Evolutionary conservation across 2,888 invertebrate genomes (phyloP), one percentile per base, ranked within the genome.

Genomic region (Ypsolopha sequella): DNA sequence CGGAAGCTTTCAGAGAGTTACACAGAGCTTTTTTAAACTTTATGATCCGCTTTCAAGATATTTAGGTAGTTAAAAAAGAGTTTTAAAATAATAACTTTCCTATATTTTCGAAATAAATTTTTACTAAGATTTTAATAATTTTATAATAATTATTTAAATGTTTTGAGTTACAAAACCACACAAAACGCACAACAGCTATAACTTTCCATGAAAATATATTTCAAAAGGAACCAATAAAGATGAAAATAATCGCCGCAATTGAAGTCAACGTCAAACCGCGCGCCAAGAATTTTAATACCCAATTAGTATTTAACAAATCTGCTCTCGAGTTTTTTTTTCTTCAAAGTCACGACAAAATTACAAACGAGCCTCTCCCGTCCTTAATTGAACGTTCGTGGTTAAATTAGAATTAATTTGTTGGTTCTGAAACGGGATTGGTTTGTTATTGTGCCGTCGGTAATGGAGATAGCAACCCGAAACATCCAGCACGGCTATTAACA

Each of bases 261-360:
- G 49, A 41, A 24, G 41, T 34, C 39, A 41, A 33, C 49, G 49
- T 33, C 33, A 10, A 34, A 39, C 52, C 63, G 64, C 64, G 56
- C 67, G 76, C 70, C 68, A 73, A 69, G 82, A 82, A 84, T 84
- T 68, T 81, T 84, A 84, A 84, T 82, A 80, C 80, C 77, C 81
- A 82, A 82, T 84, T 82, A 79, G 82, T 80, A 75, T 80, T 81
- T 80, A 79, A 84, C 78, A 76, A 77, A 80, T 76, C 66, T 24
- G 24, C 24, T 24, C 24, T 24, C 24, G 4, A 24, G 24, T 43
- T 41, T 36, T 41, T 49, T 49, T 41, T 41, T 59, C 60, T 56
- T 57, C 51, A 54, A 61, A 56, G 46, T 45, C 54, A 50, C 56
- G 58, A 57, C 63, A 56, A 64, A 65, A 68, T 70, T 62, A 74